These are phyloP conservation scores for Elysia chlorotica DNA, from an alignment of 1,140 invertebrate species.

Conservation along the genomic window DNA sequence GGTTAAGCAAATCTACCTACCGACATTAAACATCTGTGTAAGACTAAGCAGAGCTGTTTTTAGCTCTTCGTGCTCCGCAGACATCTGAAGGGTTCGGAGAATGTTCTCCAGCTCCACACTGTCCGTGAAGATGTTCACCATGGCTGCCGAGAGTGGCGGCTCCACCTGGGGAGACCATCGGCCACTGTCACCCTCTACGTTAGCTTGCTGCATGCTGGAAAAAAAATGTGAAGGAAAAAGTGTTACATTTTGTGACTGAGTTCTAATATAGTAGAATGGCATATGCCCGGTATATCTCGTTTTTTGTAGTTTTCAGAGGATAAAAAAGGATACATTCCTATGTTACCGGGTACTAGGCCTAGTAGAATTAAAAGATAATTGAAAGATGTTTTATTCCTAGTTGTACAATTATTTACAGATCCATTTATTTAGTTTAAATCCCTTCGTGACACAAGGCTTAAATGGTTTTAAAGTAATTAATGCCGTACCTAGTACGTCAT, in stretches of 20 bases:
- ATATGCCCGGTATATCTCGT: not conserved
- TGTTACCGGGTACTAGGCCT: too few species aligned
- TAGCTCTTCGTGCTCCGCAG: slow-evolving; percentile 25
- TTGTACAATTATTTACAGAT: slow-evolving; percentile 26
- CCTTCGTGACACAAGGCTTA: too few species aligned
- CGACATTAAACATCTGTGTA: slow-evolving; percentile 18
- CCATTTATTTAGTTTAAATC: too few species aligned
- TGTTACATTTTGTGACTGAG: not conserved
- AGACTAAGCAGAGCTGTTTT: slow-evolving; percentile 9
- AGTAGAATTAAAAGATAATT: too few species aligned
- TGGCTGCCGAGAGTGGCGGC: slow-evolving; percentile 1
- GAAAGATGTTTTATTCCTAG: too few species aligned
- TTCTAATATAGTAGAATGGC: not conserved
- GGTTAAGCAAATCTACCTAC: too few species aligned
- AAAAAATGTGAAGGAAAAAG: not conserved
- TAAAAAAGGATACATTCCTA: too few species aligned
- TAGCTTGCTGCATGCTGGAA: not conserved
- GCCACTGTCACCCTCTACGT: slow-evolving; percentile 16
- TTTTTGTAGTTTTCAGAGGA: not conserved
- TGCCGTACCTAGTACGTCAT: too few species aligned
- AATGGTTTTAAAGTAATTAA: too few species aligned
- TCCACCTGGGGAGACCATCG: slow-evolving; percentile 22
- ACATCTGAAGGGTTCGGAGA: slow-evolving; percentile 18
- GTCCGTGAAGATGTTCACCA: slow-evolving; percentile 10
- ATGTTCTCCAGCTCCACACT: slow-evolving; percentile 23